Base-by-base conservation (phyloP, 2,888 invertebrate species). In the Drosophila sordidula region DNA sequence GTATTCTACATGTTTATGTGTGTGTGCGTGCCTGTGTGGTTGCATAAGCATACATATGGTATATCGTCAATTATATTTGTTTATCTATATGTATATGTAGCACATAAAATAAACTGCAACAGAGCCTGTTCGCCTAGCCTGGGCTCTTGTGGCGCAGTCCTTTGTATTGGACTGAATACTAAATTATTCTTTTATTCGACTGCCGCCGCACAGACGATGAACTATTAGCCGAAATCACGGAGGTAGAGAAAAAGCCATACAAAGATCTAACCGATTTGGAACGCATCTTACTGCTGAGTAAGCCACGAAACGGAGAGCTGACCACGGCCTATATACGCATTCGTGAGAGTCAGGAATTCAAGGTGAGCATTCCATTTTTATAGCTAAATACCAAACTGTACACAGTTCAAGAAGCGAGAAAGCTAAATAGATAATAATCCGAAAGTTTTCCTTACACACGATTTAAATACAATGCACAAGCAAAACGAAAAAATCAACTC, bases 261-360 rank as follows among this genome's bases (percentile, higher is more conserved):
- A 94, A 95, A 75, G 95, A 95, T n/a, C 93, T 95, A 49, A 95
- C 95, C 34, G 96, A 96, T 78, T 95, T 96, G 87, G 97, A 97
- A 72, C 96, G 96, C 90, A 96, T 98, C 85, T 97, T 97, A 52
- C 94, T 97, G 91, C 94, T 98, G 93, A 99, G 99, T 34, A 95
- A 96, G 90, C 99, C 99, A 4, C 95, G 96, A 84, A 94, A 98
- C 70, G 99, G 99, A 3, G 98, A 98, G 81, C 94, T 96, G 90
- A 95, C 95, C 78, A 94, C 96, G 83, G 96, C 97, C 65, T 96
- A 97, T 93, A 95, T 99, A 89, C 95, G 97, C 90, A 96, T 99
- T 91, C 97, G 97, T 90, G 99, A 99, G 93, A 99, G 98, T 94
- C 97, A 98, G 93, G 99, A 99, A 93, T 99, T 99, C 93, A 99